Conservation (phyloP, 2,113 vertebrate genomes). For the Phrynocephalus versicolor region DNA sequence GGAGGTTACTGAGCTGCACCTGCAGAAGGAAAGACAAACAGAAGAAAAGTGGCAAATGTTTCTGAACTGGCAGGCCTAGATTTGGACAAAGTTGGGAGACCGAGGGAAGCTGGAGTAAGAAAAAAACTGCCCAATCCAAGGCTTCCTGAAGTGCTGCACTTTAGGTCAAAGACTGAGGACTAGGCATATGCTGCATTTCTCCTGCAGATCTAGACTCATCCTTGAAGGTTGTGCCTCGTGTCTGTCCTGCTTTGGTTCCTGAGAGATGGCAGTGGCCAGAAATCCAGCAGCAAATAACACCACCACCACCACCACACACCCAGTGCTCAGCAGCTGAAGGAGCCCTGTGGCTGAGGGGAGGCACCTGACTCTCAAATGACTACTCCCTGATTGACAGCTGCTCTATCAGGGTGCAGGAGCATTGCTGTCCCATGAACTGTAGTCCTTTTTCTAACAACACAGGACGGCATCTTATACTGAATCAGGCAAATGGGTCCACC, state of each 20-base stretch:
- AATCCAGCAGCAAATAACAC: too few species aligned
- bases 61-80: background rate
- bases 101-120: background rate
- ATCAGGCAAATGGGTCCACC: too few species aligned
- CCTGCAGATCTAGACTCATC: too few species aligned
- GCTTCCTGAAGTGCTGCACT: background rate
- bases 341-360: background rate
- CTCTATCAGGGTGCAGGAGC: background rate
- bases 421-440: too few species aligned
- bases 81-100: rapidly evolving
- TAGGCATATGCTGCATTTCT: background rate
- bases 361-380: too few species aligned
- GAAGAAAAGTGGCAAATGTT: background rate
- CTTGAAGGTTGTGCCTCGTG: too few species aligned
- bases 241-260: too few species aligned
- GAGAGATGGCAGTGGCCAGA: background rate
- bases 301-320: background rate
- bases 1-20: conserved; percentile 43
- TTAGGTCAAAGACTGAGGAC: background rate
- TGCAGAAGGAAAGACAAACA: conserved; percentile 34
- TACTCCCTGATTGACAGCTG: too few species aligned
- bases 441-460: too few species aligned
- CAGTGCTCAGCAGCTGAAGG: background rate
- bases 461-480: too few species aligned
- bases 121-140: too few species aligned